phyloP scores from a whole-genome alignment of 2,113 vertebrate genomes.

The Sclerurus mexicanus region DNA sequence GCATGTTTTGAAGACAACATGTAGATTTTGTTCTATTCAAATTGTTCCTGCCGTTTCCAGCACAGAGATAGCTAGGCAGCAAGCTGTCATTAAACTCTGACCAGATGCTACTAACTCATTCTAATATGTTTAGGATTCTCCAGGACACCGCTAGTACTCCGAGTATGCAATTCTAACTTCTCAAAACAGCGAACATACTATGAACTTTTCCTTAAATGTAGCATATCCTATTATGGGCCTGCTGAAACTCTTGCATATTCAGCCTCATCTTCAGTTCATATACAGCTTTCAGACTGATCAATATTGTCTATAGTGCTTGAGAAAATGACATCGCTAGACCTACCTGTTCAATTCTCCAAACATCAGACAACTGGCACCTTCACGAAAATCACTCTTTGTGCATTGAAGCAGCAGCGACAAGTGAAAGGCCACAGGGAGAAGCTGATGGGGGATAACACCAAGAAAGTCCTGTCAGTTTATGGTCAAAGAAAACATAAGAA shows the following conservation, averaged over 20 bases:
- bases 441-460: neutral
- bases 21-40: neutral
- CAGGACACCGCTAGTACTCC: neutral
- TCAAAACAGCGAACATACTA: neutral
- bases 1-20: neutral
- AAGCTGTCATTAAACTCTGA: neutral
- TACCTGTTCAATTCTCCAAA: neutral
- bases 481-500: neutral
- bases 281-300: neutral
- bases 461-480: neutral
- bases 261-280: neutral
- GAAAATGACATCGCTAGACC: neutral
- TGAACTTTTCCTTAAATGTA: neutral
- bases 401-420: neutral
- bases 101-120: neutral
- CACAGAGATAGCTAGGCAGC: neutral
- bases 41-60: neutral
- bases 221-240: fast-evolving
- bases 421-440: neutral
- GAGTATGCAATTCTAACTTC: neutral
- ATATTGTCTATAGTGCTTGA: neutral
- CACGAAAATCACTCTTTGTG: neutral
- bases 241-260: neutral
- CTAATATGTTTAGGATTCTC: neutral
- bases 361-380: neutral